These are phyloP conservation scores for Bombus fervidus DNA, from an alignment of 1,140 invertebrate genomes.

Conservation along the genomic window DNA sequence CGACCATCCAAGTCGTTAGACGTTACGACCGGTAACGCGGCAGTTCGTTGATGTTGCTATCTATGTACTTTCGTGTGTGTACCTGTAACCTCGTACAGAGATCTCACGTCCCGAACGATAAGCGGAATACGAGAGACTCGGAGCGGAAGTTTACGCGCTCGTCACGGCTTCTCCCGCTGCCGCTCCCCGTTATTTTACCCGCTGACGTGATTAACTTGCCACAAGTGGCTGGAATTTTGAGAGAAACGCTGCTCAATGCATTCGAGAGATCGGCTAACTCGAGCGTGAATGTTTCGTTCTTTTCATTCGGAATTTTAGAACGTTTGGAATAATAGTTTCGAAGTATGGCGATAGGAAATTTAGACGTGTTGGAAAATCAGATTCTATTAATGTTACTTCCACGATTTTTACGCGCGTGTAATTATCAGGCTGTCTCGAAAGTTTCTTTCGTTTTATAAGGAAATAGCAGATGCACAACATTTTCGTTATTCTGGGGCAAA, in stretches of 20 bases:
- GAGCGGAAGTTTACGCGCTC: slow-evolving; percentile 15
- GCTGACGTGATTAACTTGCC: slow-evolving; percentile 5
- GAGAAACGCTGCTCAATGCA: not conserved
- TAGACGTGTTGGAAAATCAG: too few relatives aligned
- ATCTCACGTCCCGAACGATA: slow-evolving; percentile 12
- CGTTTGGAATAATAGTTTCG: too few relatives aligned
- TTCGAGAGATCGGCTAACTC: not conserved
- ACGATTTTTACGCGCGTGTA: too few relatives aligned
- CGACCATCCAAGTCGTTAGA: slow-evolving; percentile 8
- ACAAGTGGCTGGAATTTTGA: not conserved
- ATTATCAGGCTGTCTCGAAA: too few relatives aligned
- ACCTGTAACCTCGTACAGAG: not conserved
- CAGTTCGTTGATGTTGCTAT: slow-evolving; percentile 7
- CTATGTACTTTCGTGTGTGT: not conserved
- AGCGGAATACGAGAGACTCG: not conserved
- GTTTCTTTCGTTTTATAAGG: too few relatives aligned
- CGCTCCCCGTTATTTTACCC: not conserved
- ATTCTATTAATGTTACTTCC: too few relatives aligned
- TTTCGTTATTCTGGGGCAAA: too few relatives aligned
- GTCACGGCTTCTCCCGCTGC: not conserved
- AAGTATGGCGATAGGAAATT: too few relatives aligned
- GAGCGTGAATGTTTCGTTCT: too few relatives aligned
- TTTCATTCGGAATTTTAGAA: too few relatives aligned
- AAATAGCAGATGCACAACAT: too few relatives aligned
- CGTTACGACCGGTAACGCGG: slow-evolving; percentile 7